Conservation (phyloP, 1,140 invertebrate genomes). For the Drosophila punjabiensis region DNA sequence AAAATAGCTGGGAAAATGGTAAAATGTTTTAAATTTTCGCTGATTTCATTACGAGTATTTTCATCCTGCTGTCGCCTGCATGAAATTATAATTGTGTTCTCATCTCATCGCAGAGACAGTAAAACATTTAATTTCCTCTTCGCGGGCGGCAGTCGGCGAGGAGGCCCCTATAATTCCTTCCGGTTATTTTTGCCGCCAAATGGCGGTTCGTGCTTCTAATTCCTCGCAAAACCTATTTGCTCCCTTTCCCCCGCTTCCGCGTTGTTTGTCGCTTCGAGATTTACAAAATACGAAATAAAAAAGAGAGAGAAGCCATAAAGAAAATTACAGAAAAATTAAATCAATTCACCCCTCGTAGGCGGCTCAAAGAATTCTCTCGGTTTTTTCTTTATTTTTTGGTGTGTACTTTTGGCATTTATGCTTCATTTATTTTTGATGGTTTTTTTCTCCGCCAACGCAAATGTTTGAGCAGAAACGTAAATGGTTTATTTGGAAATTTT, state of each 20-base stretch:
- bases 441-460: conserved; percentile 35
- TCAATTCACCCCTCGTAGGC: conserved; percentile 48
- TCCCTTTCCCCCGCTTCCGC: neutral
- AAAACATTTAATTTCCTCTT: conserved; percentile 81
- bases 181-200: conserved; percentile 72
- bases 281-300: conserved; percentile 31
- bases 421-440: conserved; percentile 80
- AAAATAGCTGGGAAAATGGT: conserved; percentile 22
- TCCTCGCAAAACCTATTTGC: conserved; percentile 70
- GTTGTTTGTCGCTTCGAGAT: conserved; percentile 38
- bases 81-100: conserved; percentile 75
- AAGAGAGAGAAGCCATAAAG: conserved; percentile 21
- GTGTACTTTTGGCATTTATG: conserved; percentile 74
- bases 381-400: conserved; percentile 5
- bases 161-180: conserved; percentile 74
- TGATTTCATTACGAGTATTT: conserved; percentile 66
- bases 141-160: conserved; percentile 28
- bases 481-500: conserved; percentile 59
- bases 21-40: conserved; percentile 63
- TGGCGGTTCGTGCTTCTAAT: conserved; percentile 74
- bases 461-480: conserved; percentile 48
- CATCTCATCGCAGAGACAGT: conserved; percentile 73
- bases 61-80: conserved; percentile 41
- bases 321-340: conserved; percentile 70
- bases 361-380: conserved; percentile 5